Conservation (phyloP, 2,113 vertebrate genomes). For the Natator depressus region DNA sequence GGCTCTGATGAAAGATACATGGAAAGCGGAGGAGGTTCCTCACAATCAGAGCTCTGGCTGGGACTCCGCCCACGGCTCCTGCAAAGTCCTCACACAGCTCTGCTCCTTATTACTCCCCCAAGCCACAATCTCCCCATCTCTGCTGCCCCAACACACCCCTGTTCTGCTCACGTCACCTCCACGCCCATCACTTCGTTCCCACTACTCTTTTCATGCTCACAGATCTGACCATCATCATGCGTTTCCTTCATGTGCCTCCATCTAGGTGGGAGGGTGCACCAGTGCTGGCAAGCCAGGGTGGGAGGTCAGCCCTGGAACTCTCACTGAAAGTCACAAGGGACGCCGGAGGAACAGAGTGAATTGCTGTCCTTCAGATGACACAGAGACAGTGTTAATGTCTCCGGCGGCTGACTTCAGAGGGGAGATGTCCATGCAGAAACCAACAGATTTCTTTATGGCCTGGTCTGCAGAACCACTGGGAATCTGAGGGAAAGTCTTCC, state of each 20-base stretch:
- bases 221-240: background rate
- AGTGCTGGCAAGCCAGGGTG: background rate
- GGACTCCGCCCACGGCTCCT: background rate
- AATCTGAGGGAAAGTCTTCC: background rate
- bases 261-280: background rate
- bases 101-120: background rate
- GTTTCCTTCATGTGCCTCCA: background rate
- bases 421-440: accelerated
- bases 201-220: background rate
- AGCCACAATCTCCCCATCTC: background rate
- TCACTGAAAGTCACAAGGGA: background rate
- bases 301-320: background rate
- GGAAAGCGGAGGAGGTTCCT: background rate
- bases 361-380: background rate
- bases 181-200: background rate
- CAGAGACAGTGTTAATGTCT: accelerated
- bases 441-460: accelerated
- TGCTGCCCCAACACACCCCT: background rate
- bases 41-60: background rate
- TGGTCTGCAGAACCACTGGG: background rate
- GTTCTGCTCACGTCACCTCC: background rate
- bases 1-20: background rate
- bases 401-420: accelerated
- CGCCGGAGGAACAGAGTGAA: background rate
- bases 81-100: background rate